These are phyloP conservation scores for Rhamphomyia laevipes DNA, from an alignment of 2,888 invertebrate genomes.

Conservation along the genomic window DNA sequence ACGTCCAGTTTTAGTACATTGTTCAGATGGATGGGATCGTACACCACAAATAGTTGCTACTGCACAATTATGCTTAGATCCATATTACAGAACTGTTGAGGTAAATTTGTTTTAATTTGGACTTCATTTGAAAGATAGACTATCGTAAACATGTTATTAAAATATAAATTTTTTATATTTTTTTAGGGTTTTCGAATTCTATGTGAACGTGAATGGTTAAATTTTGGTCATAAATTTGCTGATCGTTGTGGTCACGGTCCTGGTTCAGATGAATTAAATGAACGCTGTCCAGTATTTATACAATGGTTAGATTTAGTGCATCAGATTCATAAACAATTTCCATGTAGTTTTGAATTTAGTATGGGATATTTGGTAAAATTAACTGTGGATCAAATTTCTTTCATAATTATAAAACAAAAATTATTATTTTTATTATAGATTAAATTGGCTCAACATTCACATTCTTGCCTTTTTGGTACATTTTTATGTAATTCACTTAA, in stretches of 20 bases:
- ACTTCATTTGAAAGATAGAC: too few species aligned
- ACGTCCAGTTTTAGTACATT: constrained; percentile 89
- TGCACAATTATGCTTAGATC: constrained; percentile 85
- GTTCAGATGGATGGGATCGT: constrained; percentile 98
- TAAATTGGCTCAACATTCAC: constrained; percentile 88
- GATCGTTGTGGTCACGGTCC: constrained; percentile 83
- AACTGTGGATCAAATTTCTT: background rate
- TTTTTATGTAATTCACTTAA: constrained; percentile 82
- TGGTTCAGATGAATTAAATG: constrained; percentile 79
- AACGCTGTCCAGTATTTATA: constrained; percentile 92
- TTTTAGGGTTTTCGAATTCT: constrained; percentile 82
- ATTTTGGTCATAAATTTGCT: constrained; percentile 96
- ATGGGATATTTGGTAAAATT: constrained; percentile 71
- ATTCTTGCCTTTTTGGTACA: constrained; percentile 93
- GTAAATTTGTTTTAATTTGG: constrained; percentile 45
- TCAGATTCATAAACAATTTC: constrained; percentile 79
- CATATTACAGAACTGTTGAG: constrained; percentile 85
- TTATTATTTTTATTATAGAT: constrained; percentile 47
- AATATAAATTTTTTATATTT: background rate
- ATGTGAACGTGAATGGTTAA: constrained; percentile 93
- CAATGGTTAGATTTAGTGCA: constrained; percentile 97
- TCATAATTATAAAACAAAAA: background rate
- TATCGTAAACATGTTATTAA: too few species aligned
- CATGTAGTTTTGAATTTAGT: constrained; percentile 92
- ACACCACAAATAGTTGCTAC: constrained; percentile 94